Evolutionary conservation across 1,140 invertebrate genomes (phyloP).

Genomic region (Cepaea nemoralis): DNA sequence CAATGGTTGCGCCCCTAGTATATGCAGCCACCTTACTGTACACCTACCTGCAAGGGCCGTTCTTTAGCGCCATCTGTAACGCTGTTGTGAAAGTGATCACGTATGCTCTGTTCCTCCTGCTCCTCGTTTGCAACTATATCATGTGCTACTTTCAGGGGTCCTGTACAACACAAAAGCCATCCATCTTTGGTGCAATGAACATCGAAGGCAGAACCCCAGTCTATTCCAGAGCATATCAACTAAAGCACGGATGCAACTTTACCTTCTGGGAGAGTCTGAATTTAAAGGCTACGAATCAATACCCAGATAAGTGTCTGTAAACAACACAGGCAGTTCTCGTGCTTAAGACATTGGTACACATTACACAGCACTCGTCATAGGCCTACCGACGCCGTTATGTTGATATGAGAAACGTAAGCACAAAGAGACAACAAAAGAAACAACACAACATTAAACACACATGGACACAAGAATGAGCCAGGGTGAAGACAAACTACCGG

Average conservation of each 20-base stretch:
- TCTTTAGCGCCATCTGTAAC: neutral
- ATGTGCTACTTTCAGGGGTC: too few species aligned
- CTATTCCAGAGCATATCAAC: neutral
- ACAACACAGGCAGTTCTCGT: too few species aligned
- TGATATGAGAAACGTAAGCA: too few species aligned
- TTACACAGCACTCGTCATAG: too few species aligned
- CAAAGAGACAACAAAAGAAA: too few species aligned
- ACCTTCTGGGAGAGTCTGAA: neutral
- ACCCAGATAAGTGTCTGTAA: neutral
- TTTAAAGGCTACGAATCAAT: neutral
- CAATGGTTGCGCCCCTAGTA: neutral
- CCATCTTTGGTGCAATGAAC: neutral
- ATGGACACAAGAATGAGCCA: too few species aligned
- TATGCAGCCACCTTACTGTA: neutral
- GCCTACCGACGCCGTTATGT: too few species aligned
- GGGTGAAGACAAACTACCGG: too few species aligned
- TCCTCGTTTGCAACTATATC: neutral
- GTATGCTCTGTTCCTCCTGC: neutral
- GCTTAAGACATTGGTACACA: too few species aligned
- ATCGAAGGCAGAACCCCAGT: neutral
- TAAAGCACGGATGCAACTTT: neutral
- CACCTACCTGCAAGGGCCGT: neutral
- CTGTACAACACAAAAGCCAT: neutral
- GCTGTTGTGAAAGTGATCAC: neutral
- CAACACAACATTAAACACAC: too few species aligned